Evolutionary conservation across 2,797 vertebrate species (phyloP).

Genomic region (Acridotheres tristis): DNA sequence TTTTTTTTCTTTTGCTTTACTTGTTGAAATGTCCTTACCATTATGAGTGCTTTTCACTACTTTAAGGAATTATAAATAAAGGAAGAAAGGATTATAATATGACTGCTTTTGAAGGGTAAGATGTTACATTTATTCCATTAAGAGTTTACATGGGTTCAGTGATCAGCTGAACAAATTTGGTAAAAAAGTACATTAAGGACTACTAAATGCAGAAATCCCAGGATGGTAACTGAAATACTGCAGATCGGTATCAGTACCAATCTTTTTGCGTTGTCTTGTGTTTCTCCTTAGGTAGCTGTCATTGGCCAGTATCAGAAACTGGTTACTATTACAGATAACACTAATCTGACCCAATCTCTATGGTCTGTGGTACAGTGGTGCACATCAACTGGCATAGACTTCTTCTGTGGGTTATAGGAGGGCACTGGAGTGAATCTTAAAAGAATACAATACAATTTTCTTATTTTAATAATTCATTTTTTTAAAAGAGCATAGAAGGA

Average conservation of each 20-base stretch:
- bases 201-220: neutral
- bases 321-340: neutral
- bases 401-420: neutral
- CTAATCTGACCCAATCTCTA: neutral
- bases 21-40: neutral
- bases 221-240: neutral
- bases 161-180: neutral
- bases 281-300: neutral
- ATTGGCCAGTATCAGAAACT: neutral
- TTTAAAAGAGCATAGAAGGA: neutral
- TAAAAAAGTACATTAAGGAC: neutral
- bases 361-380: neutral
- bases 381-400: rapidly evolving
- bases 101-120: neutral
- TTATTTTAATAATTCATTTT: neutral
- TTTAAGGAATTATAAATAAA: neutral
- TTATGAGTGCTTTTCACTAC: neutral
- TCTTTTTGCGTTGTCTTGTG: neutral
- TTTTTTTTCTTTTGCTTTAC: neutral
- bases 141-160: neutral
- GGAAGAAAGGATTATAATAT: neutral
- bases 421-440: neutral
- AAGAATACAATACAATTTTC: neutral
- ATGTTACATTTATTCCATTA: neutral
- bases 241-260: too few species aligned